phyloP scores from a whole-genome alignment of 2,797 vertebrate genomes.

The Clangula hyemalis region DNA sequence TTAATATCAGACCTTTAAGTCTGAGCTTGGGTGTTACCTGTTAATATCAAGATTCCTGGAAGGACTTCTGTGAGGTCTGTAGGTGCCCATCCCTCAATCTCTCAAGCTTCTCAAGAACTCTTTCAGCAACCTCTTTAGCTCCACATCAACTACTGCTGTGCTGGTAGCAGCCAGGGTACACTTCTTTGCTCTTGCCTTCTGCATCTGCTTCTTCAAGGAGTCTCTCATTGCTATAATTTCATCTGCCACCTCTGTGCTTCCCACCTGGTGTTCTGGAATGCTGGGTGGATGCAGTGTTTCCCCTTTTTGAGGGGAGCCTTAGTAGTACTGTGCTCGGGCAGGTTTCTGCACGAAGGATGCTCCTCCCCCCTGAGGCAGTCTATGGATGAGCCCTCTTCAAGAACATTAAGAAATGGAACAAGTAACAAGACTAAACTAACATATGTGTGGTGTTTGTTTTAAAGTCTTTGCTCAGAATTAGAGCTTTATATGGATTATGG shows the following conservation, averaged over 20 bases:
- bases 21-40: background rate
- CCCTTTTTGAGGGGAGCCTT: background rate
- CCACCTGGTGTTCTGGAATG: background rate
- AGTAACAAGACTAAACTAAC: background rate
- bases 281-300: background rate
- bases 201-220: background rate
- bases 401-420: background rate
- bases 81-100: background rate
- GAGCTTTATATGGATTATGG: background rate
- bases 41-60: background rate
- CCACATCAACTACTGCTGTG: rapidly evolving
- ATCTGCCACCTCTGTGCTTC: background rate
- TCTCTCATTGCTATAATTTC: background rate
- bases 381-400: background rate
- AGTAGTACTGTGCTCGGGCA: background rate
- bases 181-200: background rate
- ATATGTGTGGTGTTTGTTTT: too few relatives aligned
- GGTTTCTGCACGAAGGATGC: background rate
- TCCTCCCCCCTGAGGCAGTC: rapidly evolving
- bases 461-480: background rate
- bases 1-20: background rate
- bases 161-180: background rate
- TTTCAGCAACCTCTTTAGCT: background rate
- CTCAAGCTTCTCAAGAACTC: background rate
- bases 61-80: background rate